Evolutionary conservation across 1,140 invertebrate species (phyloP).

Genomic region (Leptopilina clavipes): DNA sequence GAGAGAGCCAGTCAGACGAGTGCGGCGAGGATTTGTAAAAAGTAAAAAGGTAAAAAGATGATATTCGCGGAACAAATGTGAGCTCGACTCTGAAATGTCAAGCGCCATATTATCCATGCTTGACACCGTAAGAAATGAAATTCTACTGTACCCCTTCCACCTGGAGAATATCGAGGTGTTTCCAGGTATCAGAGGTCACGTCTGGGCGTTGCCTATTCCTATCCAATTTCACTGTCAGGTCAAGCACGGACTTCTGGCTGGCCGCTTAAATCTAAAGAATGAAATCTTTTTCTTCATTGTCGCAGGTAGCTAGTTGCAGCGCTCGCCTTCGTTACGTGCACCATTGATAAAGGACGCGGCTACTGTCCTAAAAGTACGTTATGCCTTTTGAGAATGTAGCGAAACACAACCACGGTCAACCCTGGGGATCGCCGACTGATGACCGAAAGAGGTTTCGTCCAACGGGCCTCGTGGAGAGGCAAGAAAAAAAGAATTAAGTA

Average conservation of each 20-base stretch:
- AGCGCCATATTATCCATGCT: constrained; percentile 39
- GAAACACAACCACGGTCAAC: constrained; percentile 54
- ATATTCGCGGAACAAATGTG: background rate
- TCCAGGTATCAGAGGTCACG: constrained; percentile 53
- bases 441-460: constrained; percentile 51
- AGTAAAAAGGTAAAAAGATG: too few relatives aligned
- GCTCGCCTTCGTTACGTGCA: constrained; percentile 55
- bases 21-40: constrained; percentile 4
- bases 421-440: constrained; percentile 51
- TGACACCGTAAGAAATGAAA: constrained; percentile 56
- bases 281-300: constrained; percentile 40
- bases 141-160: constrained; percentile 60
- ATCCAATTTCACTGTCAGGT: constrained; percentile 65
- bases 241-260: constrained; percentile 52
- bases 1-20: constrained; percentile 38
- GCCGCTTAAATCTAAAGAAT: constrained; percentile 33
- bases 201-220: constrained; percentile 66
- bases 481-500: constrained; percentile 46
- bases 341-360: constrained; percentile 55
- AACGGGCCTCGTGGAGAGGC: constrained; percentile 37
- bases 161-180: constrained; percentile 49
- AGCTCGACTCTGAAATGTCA: background rate
- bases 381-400: constrained; percentile 60
- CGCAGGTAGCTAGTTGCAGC: constrained; percentile 1
- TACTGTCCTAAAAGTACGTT: constrained; percentile 39